These are phyloP conservation scores for Laterallus jamaicensis DNA, from an alignment of 2,113 vertebrate species.

Conservation along the genomic window DNA sequence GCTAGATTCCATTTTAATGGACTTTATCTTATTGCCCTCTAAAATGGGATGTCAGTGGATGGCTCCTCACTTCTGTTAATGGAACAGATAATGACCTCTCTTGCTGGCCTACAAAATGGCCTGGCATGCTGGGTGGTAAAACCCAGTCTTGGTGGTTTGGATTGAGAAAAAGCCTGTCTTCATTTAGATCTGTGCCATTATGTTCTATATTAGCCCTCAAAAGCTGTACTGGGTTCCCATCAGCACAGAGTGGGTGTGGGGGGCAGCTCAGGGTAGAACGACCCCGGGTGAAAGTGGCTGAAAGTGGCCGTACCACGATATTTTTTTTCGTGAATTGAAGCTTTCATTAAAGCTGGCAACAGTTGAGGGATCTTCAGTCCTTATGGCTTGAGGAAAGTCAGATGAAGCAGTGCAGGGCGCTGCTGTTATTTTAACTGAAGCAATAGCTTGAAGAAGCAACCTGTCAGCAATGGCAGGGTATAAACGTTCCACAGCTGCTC, in stretches of 20 bases:
- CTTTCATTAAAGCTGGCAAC: not conserved
- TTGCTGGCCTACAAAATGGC: not conserved
- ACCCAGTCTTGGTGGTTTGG: not conserved
- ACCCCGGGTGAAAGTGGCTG: not conserved
- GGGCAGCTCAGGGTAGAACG: not conserved
- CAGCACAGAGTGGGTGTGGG: not conserved
- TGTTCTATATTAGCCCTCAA: not conserved
- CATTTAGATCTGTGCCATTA: not conserved
- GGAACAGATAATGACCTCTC: not conserved
- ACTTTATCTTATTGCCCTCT: not conserved
- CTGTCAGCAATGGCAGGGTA: not conserved
- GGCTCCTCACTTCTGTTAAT: not conserved
- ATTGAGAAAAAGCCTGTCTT: not conserved
- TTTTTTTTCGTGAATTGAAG: not conserved
- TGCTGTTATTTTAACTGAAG: not conserved
- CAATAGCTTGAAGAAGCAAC: not conserved
- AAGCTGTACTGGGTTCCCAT: not conserved
- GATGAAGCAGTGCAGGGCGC: not conserved
- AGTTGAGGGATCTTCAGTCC: not conserved
- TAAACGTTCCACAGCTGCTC: not conserved
- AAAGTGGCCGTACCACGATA: not conserved
- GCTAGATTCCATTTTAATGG: not conserved
- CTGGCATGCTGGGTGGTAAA: not conserved
- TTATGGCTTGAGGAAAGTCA: not conserved
- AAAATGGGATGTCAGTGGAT: not conserved